Base-by-base conservation (phyloP, 2,888 invertebrate species). In the Eueremaeus valkanovi region DNA sequence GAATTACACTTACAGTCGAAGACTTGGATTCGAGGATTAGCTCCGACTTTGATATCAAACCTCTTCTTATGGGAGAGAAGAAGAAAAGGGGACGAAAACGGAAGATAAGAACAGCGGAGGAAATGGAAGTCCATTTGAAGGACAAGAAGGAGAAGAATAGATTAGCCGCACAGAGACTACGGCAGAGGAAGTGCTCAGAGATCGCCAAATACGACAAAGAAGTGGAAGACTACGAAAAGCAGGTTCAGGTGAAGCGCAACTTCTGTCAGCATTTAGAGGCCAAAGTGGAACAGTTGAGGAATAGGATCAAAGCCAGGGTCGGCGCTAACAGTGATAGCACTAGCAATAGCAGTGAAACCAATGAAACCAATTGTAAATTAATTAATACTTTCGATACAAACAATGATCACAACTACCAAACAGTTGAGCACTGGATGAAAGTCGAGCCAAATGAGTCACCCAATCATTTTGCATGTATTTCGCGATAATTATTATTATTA, bases 61-160 rank as follows among this genome's bases (percentile, higher is more conserved):
- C 45, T 8, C 36, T n/a, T n/a, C n/a, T 8, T 11, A 45, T 45
- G 45, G 13, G 11, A 3, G 70, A 70, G 24, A 45, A 45, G 27
- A 40, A 27, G 27, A 70, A 70, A 42, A 70, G 70, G 24, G 70
- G 70, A 1, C 45, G 68, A 36, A 68, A 68, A 42, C 21, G 27
- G 24, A 68, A 68, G 27, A 68, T 40, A 0, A n/a, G 68, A n/a
- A 68, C 40, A 3, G 24, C 24, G 1, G 68, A 68, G 21, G 70
- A 70, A 29, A 21, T 70, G 70, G 45, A 11, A 3, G 36, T 27
- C 1, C 70, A 70, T 27, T 9, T 70, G 29, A 40, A 45, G 18
- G 70, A 70, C 13, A 70, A 70, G 45, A 70, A 70, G 13, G 70
- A 70, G 45, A 70, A 70, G 45, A 70, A 70, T 21, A 18, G 70